Conservation (phyloP, 2,888 invertebrate species). For the Cheilosia impressa region DNA sequence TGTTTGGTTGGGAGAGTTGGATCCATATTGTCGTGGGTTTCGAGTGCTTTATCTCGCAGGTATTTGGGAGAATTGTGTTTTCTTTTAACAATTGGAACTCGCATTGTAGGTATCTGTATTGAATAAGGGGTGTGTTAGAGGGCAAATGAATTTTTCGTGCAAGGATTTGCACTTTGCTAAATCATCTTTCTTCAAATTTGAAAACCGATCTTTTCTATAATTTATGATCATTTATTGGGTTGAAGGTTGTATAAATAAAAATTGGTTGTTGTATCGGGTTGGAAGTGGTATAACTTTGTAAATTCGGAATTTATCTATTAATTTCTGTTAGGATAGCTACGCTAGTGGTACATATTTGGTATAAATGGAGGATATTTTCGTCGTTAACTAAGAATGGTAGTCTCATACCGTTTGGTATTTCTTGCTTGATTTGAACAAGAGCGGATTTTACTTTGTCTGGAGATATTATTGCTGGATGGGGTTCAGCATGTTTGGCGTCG, state of each 20-base stretch:
- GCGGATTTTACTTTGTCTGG: neutral
- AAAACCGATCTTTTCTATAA: conserved; percentile 5
- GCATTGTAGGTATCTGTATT: conserved; percentile 3
- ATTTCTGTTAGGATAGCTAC: neutral
- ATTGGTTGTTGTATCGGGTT: neutral
- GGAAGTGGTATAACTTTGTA: conserved; percentile 13
- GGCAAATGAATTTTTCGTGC: conserved; percentile 1
- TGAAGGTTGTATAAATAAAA: conserved; percentile 19
- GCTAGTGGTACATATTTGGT: conserved; percentile 2
- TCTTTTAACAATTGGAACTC: conserved; percentile 10
- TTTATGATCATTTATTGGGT: conserved; percentile 6
- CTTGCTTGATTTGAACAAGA: neutral
- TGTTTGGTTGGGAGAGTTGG: too few species aligned
- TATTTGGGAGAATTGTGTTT: conserved; percentile 3
- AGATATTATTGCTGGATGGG: neutral
- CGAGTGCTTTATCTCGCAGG: neutral
- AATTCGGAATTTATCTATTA: conserved; percentile 6
- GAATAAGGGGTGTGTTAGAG: conserved; percentile 23
- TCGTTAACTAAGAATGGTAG: neutral
- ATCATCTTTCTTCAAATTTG: conserved; percentile 15
- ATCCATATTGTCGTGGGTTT: conserved; percentile 1
- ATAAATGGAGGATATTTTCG: neutral
- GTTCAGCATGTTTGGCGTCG: conserved; percentile 3
- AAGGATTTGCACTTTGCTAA: conserved; percentile 10
- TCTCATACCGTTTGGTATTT: conserved; percentile 10